These are phyloP conservation scores for Ecdyonurus torrentis DNA, from an alignment of 2,888 invertebrate species.

Conservation along the genomic window DNA sequence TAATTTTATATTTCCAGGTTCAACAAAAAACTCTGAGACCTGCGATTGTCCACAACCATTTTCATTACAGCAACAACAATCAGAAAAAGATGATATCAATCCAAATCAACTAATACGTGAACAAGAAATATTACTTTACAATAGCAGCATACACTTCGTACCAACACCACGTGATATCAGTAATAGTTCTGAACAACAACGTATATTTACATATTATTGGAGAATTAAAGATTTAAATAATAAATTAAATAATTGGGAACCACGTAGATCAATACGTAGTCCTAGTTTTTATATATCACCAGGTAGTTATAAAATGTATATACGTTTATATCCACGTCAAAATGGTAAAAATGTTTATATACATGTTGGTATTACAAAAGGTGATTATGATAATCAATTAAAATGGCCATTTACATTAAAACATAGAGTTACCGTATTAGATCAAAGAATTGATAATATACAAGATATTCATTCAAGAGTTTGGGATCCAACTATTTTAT, in stretches of 20 bases:
- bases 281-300: conserved; percentile 24
- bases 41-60: too few relatives aligned
- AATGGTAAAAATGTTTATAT: conserved; percentile 23
- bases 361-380: conserved; percentile 25
- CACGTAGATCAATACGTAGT: conserved; percentile 23
- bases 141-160: conserved; percentile 20
- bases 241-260: conserved; percentile 25
- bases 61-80: too few relatives aligned
- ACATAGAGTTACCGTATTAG: conserved; percentile 23
- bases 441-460: conserved; percentile 13
- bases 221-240: conserved; percentile 21
- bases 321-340: conserved; percentile 25
- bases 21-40: too few relatives aligned
- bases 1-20: too few relatives aligned
- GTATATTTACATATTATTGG: conserved; percentile 26
- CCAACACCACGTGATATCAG: conserved; percentile 13
- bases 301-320: conserved; percentile 24
- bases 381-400: conserved; percentile 22
- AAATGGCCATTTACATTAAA: conserved; percentile 26
- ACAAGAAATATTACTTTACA: conserved; percentile 20
- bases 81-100: not conserved
- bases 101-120: conserved; percentile 14
- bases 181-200: conserved; percentile 13
- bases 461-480: conserved; percentile 22
- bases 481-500: conserved; percentile 26